Percentiles rank a stretch among this genome's conserved stretches.
phyloP scores from a whole-genome alignment of 2,797 vertebrate genomes.

The Crypturellus tataupa region DNA sequence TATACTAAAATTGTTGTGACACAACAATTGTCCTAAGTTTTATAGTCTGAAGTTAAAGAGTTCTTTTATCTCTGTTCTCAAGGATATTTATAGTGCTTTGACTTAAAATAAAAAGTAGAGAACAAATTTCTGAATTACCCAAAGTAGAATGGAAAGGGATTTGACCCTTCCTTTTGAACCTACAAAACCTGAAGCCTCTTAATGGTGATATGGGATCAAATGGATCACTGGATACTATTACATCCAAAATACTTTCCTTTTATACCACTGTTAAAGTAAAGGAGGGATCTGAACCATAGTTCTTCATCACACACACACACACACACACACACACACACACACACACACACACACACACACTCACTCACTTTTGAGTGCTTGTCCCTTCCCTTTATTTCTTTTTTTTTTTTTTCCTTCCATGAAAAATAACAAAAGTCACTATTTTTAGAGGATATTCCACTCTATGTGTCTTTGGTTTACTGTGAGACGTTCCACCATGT shows the following conservation, averaged over 20 bases:
- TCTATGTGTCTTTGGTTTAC: accelerated
- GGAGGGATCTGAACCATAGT: too few relatives aligned
- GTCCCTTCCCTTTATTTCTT: too few relatives aligned
- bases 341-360: too few relatives aligned
- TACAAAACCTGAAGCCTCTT: neutral
- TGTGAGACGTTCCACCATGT: too few relatives aligned
- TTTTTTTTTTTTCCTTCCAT: too few relatives aligned
- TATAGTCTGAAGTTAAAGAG: neutral
- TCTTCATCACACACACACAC: too few relatives aligned
- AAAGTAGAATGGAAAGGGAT: neutral
- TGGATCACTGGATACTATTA: neutral
- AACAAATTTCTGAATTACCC: neutral
- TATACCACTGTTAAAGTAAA: too few relatives aligned
- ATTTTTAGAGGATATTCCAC: neutral
- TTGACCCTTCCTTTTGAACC: neutral
- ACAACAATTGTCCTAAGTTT: neutral
- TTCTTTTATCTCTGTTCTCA: neutral
- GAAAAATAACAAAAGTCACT: neutral
- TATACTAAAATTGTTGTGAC: neutral
- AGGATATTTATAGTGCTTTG: neutral
- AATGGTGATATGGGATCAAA: neutral
- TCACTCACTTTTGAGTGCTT: neutral
- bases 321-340: too few relatives aligned
- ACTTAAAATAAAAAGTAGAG: neutral
- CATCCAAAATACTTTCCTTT: neutral